Percentiles rank a stretch among this genome's conserved stretches.
Conservation (phyloP, 30 jellyfish, hydroid and myxozoan genomes). For the Aurelia aurita region DNA sequence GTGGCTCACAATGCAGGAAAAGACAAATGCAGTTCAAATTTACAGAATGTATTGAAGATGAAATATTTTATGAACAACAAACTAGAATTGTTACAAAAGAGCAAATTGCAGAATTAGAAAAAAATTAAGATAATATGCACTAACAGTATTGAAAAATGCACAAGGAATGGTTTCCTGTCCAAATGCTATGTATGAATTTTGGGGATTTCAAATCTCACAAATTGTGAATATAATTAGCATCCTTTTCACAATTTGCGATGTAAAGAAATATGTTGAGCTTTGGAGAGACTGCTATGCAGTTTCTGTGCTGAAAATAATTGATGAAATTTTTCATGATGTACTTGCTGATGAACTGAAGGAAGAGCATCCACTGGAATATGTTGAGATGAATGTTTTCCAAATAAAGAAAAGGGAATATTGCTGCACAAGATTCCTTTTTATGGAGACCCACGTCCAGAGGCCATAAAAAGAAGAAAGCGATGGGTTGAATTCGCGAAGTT, state of each 20-base stretch:
- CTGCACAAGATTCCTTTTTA: conserved; percentile 34
- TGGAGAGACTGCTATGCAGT: conserved; percentile 34
- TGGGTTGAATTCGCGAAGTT: conserved; percentile 21
- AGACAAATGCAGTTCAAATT: too few species aligned
- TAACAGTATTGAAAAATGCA: conserved; percentile 18
- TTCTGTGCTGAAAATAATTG: too few species aligned
- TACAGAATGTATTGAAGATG: too few species aligned
- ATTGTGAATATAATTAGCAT: conserved; percentile 13
- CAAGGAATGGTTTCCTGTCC: conserved; percentile 20
- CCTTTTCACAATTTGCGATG: conserved; percentile 13
- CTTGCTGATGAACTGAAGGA: too few species aligned
- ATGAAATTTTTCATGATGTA: too few species aligned
- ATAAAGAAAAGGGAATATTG: conserved; percentile 16
- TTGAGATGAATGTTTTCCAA: too few species aligned
- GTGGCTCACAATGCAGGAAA: conserved; percentile 13
- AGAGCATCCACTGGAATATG: too few species aligned
- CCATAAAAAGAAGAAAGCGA: conserved; percentile 18
- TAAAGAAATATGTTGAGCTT: conserved; percentile 17
- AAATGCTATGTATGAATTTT: conserved; percentile 31
- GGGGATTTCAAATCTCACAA: conserved; percentile 34
- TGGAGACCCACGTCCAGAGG: conserved; percentile 28
- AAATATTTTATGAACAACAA: too few species aligned
- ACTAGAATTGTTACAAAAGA: too few species aligned
- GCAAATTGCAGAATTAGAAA: too few species aligned
- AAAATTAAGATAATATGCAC: background rate